These are phyloP conservation scores for Cygnus atratus DNA, from an alignment of 2,113 vertebrate genomes.

Conservation along the genomic window DNA sequence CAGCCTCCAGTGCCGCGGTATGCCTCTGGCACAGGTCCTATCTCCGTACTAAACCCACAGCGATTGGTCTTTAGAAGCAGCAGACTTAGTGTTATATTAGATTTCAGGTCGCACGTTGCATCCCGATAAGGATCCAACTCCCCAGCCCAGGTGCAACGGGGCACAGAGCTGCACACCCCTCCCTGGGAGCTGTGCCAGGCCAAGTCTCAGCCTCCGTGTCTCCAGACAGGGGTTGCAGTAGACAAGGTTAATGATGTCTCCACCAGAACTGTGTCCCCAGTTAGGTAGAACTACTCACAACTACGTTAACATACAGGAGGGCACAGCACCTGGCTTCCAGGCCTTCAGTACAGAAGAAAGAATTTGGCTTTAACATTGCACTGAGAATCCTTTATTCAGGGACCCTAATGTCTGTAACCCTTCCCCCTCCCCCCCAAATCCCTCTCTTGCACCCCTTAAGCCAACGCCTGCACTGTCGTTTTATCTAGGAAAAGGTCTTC, in stretches of 20 bases:
- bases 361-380: neutral
- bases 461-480: neutral
- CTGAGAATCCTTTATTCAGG: neutral
- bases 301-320: neutral
- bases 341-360: neutral
- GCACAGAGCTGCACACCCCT: neutral
- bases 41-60: neutral
- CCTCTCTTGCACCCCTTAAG: neutral
- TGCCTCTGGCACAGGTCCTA: neutral
- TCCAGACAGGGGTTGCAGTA: neutral
- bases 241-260: neutral
- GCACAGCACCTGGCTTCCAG: neutral
- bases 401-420: neutral
- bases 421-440: neutral
- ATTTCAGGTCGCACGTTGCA: neutral
- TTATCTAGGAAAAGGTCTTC: neutral
- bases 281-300: neutral
- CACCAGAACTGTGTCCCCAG: neutral
- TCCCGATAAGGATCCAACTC: rapidly evolving
- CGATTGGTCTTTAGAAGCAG: neutral
- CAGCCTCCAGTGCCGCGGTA: neutral
- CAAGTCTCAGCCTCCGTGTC: neutral
- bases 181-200: neutral
- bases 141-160: neutral
- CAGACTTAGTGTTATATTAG: neutral